These are phyloP conservation scores for Astyanax mexicanus DNA, from an alignment of 2,797 vertebrate species.

Conservation along the genomic window DNA sequence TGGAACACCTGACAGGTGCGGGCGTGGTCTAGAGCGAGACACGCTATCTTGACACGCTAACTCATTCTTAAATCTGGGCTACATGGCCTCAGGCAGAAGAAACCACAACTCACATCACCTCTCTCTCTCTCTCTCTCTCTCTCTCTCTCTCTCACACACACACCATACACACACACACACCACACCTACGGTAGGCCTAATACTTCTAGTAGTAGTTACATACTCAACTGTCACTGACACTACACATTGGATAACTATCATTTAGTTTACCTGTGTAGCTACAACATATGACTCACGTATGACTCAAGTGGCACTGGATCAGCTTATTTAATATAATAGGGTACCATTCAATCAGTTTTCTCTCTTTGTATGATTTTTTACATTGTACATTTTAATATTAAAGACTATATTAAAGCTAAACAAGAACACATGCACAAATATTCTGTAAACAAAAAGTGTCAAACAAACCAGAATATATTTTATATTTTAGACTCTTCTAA, in stretches of 20 bases:
- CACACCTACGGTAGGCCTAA: background rate
- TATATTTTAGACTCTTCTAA: too few relatives aligned
- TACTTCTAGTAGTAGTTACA: background rate
- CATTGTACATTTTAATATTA: too few relatives aligned
- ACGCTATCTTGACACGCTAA: constrained; percentile 86
- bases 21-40: constrained; percentile 80
- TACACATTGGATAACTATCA: background rate
- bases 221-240: background rate
- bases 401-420: too few relatives aligned
- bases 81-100: constrained; percentile 71
- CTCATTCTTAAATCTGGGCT: constrained; percentile 84
- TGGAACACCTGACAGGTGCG: constrained; percentile 83
- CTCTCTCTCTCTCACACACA: background rate
- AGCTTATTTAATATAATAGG: too few relatives aligned
- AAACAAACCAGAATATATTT: too few relatives aligned
- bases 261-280: background rate
- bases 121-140: constrained; percentile 21
- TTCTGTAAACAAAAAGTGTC: too few relatives aligned
- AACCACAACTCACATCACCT: constrained; percentile 24
- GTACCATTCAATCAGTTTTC: too few relatives aligned
- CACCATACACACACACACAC: background rate
- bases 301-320: background rate
- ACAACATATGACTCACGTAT: background rate
- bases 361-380: too few relatives aligned
- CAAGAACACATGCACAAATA: too few relatives aligned